A percentile compares a stretch with the other conserved stretches of the same genome.
These are phyloP conservation scores for Protaetia brevitarsis DNA, from an alignment of 1,140 invertebrate species.

Conservation along the genomic window DNA sequence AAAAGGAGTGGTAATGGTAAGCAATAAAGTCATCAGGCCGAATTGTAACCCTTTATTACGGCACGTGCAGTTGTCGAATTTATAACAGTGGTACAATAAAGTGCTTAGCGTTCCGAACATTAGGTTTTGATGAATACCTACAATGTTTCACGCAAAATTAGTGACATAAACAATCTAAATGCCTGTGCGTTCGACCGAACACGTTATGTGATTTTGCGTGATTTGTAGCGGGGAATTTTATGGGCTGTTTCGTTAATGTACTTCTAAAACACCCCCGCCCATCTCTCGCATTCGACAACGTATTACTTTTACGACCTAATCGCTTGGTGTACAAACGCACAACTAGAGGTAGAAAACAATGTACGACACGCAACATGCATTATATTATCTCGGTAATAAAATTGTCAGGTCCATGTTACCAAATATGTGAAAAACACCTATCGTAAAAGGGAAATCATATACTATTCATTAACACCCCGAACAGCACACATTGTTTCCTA, in stretches of 20 bases:
- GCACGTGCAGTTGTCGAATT: neutral
- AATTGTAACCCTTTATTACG: neutral
- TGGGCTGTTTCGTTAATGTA: slow-evolving; percentile 6
- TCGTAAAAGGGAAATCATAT: no score
- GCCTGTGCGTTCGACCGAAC: neutral
- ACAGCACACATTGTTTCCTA: no score
- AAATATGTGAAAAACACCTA: no score
- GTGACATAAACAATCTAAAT: slow-evolving; percentile 10
- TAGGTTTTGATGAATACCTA: slow-evolving; percentile 8
- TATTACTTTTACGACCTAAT: neutral
- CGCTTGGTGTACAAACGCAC: neutral
- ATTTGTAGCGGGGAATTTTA: slow-evolving; percentile 7
- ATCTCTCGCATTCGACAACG: neutral
- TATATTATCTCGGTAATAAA: no score
- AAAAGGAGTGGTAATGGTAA: neutral
- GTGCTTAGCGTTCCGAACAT: slow-evolving; percentile 13
- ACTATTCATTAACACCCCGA: no score
- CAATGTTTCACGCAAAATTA: slow-evolving; percentile 14
- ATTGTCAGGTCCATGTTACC: no score
- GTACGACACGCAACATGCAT: neutral
- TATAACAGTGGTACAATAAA: slow-evolving; percentile 1
- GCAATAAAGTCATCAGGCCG: neutral
- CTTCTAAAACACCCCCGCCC: neutral
- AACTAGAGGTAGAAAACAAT: neutral
- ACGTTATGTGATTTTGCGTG: slow-evolving; percentile 6